A percentile compares a stretch with the other conserved stretches of the same genome.
Conservation (phyloP, 2,888 invertebrate species). For the Microctonus brassicae region DNA sequence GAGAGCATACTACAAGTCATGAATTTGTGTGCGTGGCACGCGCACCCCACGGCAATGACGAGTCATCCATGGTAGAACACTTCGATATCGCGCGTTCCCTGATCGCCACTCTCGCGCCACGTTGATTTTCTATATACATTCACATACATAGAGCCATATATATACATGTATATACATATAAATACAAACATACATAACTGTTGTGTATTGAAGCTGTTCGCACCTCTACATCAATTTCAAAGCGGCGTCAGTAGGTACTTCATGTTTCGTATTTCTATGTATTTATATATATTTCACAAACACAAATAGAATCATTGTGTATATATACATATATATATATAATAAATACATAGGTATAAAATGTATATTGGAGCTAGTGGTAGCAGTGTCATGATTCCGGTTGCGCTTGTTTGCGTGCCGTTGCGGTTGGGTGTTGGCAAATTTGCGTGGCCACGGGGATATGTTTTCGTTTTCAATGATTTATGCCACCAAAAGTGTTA, state of each 20-base stretch:
- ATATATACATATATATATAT: slow-evolving; percentile 29
- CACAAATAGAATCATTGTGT: too few relatives aligned
- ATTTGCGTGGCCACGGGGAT: slow-evolving; percentile 68
- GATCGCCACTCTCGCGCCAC: slow-evolving; percentile 38
- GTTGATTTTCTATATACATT: slow-evolving; percentile 14
- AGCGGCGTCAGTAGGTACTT: slow-evolving; percentile 23
- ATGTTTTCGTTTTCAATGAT: slow-evolving; percentile 70
- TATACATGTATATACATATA: too few relatives aligned
- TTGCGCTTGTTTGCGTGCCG: slow-evolving; percentile 68
- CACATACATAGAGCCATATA: slow-evolving; percentile 14
- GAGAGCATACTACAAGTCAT: slow-evolving; percentile 10
- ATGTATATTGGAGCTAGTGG: slow-evolving; percentile 46
- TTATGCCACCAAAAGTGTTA: slow-evolving; percentile 66
- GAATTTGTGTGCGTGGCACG: slow-evolving; percentile 63
- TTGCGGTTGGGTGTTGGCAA: slow-evolving; percentile 68
- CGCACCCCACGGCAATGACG: slow-evolving; percentile 70
- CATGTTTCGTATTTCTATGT: slow-evolving; percentile 21
- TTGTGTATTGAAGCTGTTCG: slow-evolving; percentile 22
- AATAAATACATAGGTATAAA: too few relatives aligned
- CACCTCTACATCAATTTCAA: slow-evolving; percentile 22
- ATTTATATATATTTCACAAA: slow-evolving; percentile 39
- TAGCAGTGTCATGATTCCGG: slow-evolving; percentile 66
- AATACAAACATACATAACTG: too few relatives aligned
- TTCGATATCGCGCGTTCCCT: slow-evolving; percentile 53
- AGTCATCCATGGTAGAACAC: slow-evolving; percentile 69